Conservation (phyloP, 1,140 invertebrate species). For the Drosophila virilis region DNA sequence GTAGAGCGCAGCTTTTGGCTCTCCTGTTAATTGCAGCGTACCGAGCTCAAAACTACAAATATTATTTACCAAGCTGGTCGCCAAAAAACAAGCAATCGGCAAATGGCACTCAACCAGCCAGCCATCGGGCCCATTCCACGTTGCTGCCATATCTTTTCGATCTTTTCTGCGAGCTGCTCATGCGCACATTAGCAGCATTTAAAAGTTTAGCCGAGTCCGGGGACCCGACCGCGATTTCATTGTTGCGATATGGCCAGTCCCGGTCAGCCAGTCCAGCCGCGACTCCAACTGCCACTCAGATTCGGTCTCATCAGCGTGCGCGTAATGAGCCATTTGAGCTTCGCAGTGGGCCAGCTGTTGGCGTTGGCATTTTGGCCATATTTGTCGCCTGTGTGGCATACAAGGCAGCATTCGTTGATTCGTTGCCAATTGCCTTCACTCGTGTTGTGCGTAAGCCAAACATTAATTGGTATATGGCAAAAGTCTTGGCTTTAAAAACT, state of each 20-base stretch:
- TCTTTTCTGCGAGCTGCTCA: conserved; percentile 32
- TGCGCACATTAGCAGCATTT: conserved; percentile 33
- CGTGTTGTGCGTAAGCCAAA: conserved; percentile 53
- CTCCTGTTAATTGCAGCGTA: conserved; percentile 42
- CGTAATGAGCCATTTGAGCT: conserved; percentile 71
- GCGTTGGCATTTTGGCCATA: conserved; percentile 69
- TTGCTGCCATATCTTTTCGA: conserved; percentile 52
- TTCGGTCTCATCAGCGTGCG: conserved; percentile 53
- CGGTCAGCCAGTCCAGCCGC: conserved; percentile 1
- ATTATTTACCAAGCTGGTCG: conserved; percentile 54
- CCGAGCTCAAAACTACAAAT: conserved; percentile 37
- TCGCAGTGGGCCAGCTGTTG: conserved; percentile 22
- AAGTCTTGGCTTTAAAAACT: not conserved
- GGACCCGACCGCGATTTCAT: conserved; percentile 38
- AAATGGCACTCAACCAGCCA: conserved; percentile 56
- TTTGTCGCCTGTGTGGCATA: conserved; percentile 68
- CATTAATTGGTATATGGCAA: conserved; percentile 59
- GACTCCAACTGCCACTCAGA: conserved; percentile 20
- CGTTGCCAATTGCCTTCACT: not conserved
- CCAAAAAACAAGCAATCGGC: conserved; percentile 27
- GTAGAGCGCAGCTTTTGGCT: conserved; percentile 47
- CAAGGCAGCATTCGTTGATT: conserved; percentile 33
- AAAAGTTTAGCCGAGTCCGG: conserved; percentile 27
- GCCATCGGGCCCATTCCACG: not conserved
- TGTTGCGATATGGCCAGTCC: conserved; percentile 57